Base-by-base conservation (phyloP, 2,113 vertebrate genomes). In the Cololabis saira region DNA sequence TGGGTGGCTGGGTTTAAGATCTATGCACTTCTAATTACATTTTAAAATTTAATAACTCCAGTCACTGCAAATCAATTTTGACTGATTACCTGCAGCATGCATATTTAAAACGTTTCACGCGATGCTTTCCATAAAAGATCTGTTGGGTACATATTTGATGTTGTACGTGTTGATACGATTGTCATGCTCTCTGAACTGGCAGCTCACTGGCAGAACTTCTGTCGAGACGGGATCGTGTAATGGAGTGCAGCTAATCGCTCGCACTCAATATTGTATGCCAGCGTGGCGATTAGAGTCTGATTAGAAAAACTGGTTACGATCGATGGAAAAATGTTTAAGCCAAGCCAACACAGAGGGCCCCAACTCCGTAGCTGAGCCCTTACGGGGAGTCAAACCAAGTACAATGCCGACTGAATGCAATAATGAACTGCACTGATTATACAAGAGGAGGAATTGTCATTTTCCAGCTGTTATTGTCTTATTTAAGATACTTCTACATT, bases 231-330 rank as follows among this genome's bases (percentile, higher is more conserved):
- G 48, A 59, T 18, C 50, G 40, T 75, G 78, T 59, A 78, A 66
- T 56, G 12, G 42, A 62, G 68, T 18, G 54, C 64, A 76, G 59
- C 72, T 74, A 82, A 83, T 85, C 49, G 71, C 50, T 70, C 61
- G 59, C 30, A 61, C 70, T 76, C 82, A 64, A 78, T 81, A 77
- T 81, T 76, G 61, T 68, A 53, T 66, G 66, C 50, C 57, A 65
- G 71, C 45, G 62, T 54, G 13, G 72, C 82, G 73, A 82, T 84
- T 75, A 73, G 22, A 75, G 61, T 17, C 52, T 81, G 84, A 83
- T 88, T 81, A 72, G 49, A 66, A 65, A n/a, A 76, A 63, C 45
- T 1, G 19, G 40, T 61, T 64, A 7, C 55, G 67, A 61, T 73
- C 51, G 50, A 40, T 44, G 50, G 58, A 50, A 69, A 24, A 41